phyloP scores from a whole-genome alignment of 2,113 vertebrate species.

The Thunnus thynnus region DNA sequence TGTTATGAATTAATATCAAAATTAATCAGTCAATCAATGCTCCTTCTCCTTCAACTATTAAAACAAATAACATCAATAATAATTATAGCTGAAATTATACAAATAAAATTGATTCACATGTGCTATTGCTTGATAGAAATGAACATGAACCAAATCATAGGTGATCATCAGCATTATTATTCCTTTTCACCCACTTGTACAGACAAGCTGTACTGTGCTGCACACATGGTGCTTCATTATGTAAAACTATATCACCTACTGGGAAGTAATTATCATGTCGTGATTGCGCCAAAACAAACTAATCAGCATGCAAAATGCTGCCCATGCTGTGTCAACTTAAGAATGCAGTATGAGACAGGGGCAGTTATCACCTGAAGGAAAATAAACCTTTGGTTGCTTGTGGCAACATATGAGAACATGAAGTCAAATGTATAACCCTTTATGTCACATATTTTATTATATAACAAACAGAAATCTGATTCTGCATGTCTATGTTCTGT shows the following conservation, averaged over 20 bases:
- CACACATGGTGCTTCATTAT: conserved; percentile 63
- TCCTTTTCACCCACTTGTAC: conserved; percentile 33
- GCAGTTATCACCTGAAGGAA: conserved; percentile 47
- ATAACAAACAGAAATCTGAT: conserved; percentile 1
- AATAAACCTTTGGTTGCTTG: conserved; percentile 35
- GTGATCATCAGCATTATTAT: conserved; percentile 53
- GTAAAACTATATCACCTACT: conserved; percentile 71
- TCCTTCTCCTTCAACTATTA: background rate
- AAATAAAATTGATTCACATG: background rate
- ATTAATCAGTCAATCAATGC: conserved; percentile 20
- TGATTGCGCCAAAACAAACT: conserved; percentile 71
- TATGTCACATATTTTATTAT: conserved; percentile 11
- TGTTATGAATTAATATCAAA: conserved; percentile 76
- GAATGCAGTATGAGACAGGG: conserved; percentile 46
- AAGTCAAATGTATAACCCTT: conserved; percentile 21
- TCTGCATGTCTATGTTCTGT: background rate
- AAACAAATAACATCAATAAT: conserved; percentile 7
- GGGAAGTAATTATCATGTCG: conserved; percentile 73
- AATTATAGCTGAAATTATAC: background rate
- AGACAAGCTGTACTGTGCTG: conserved; percentile 42
- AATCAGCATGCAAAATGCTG: conserved; percentile 66
- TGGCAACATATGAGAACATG: background rate
- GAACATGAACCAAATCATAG: conserved; percentile 30
- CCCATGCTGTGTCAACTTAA: conserved; percentile 54
- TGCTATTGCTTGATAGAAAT: conserved; percentile 36